Evolutionary conservation across 2,888 invertebrate species (phyloP), one percentile per base, ranked within the genome.

Genomic region (Lasioglossum calceatum): DNA sequence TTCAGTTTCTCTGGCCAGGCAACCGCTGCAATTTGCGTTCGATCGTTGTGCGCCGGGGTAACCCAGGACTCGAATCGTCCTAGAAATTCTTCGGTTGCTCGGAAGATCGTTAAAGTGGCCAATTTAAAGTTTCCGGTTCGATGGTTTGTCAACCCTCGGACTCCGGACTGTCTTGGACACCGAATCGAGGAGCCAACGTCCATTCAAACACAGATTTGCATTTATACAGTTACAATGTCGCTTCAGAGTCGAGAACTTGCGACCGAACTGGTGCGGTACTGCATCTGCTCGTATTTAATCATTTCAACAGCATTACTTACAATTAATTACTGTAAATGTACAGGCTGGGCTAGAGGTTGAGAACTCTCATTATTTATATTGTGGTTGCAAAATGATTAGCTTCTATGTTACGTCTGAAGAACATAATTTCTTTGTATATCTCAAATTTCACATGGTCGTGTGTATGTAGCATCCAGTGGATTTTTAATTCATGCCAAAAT

Each of bases 1-100:
- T 67, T 72, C 72, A 36, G 39, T 75, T 32, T 47, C 81, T n/a
- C 54, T 76, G 61, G n/a, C 23, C 27, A 58, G 23, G 16, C 50
- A 19, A 44, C 50, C 27, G n/a, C 73, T n/a, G 77, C 32, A 54
- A 74, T 75, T 79, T 77, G 50, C 78, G 39, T 81, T 82, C 77
- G 75, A 82, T 80, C 80, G 77, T 32, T 81, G 74, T 79, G 77
- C 61, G 72, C n/a, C 67, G 16, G 4, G 36, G 42, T 54, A 81
- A 77, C 42, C 16, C 50, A 54, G 36, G 14, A 73, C 47, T 61
- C 77, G 71, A 50, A 39, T 27, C n/a, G 8, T 50, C 16, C 71
- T 23, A 5, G 42, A 61, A n/a, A 72, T 81, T 58, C 36, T 54
- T 58, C 39, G 54, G 50, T 70, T 44, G 70, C 54, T 76, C 10